A percentile compares a stretch with the other conserved stretches of the same genome.
Evolutionary conservation across 2,888 invertebrate genomes (phyloP).

Genomic region (Entomobrya multifasciata): DNA sequence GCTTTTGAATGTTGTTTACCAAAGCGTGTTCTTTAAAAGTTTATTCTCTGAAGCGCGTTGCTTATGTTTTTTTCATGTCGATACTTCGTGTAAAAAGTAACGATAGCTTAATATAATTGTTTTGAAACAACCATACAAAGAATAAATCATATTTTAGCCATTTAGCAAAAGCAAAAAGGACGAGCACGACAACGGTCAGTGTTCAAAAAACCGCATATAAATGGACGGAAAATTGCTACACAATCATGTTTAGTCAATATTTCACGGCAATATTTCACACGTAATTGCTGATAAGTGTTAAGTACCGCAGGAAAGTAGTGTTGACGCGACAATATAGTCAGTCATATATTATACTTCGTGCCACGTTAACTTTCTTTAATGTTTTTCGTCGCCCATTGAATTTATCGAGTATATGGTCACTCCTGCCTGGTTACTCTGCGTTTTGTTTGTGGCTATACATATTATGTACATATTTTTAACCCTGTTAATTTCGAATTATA

Average conservation of each 20-base stretch:
- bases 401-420: too few species aligned
- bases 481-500: too few species aligned
- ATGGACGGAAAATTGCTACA: conserved; percentile 43
- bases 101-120: too few species aligned
- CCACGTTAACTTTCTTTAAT: conserved; percentile 24
- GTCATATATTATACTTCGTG: background rate
- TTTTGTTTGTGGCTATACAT: too few species aligned
- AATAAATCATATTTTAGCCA: conserved; percentile 51
- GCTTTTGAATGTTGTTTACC: too few species aligned
- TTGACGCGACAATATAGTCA: conserved; percentile 8
- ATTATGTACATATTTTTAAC: too few species aligned
- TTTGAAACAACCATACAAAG: too few species aligned
- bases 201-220: conserved; percentile 9
- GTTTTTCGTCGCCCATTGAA: background rate
- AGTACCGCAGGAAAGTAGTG: conserved; percentile 45
- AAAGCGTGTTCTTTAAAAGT: too few species aligned
- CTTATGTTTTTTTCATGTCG: too few species aligned
- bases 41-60: too few species aligned
- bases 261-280: conserved; percentile 65
- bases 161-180: conserved; percentile 38
- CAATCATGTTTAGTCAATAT: conserved; percentile 60
- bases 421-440: too few species aligned
- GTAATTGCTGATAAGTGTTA: conserved; percentile 68
- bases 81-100: too few species aligned
- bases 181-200: background rate